These are phyloP conservation scores for Alitta virens DNA, from an alignment of 2,888 invertebrate genomes.

Conservation along the genomic window DNA sequence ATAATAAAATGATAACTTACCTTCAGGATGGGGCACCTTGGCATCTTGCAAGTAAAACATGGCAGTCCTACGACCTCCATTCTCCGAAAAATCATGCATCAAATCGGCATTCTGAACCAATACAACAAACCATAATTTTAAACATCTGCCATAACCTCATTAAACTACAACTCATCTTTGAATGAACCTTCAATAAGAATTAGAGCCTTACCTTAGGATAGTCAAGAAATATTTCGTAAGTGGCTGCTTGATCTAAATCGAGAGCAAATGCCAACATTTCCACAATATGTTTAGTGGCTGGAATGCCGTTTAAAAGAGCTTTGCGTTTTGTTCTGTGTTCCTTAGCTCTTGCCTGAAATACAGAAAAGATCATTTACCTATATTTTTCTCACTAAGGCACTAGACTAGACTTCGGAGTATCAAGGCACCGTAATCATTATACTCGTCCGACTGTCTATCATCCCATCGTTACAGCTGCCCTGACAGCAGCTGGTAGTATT, in stretches of 20 bases:
- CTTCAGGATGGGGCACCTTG: conserved; percentile 65
- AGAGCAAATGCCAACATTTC: conserved; percentile 64
- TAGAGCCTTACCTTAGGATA: conserved; percentile 61
- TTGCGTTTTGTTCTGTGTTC: conserved; percentile 62
- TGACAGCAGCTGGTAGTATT: no score
- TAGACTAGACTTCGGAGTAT: no score
- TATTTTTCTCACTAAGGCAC: no score
- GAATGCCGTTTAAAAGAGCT: conserved; percentile 55
- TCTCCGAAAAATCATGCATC: conserved; percentile 62
- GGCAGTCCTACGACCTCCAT: conserved; percentile 66
- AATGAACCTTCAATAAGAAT: background rate
- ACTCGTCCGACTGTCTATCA: no score
- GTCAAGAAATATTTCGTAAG: conserved; percentile 73
- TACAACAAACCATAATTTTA: no score
- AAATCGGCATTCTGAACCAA: conserved; percentile 35
- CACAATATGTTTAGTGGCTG: conserved; percentile 68
- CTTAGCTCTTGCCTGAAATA: conserved; percentile 59
- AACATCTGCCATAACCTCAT: no score
- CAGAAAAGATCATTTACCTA: background rate
- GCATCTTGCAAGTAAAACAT: conserved; percentile 70
- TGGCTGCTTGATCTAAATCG: conserved; percentile 38
- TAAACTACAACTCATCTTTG: background rate
- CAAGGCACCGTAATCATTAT: no score
- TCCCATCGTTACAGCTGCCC: no score
- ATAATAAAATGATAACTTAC: no score